These are phyloP conservation scores for Myiagra hebetior DNA, from an alignment of 2,113 vertebrate species.

Conservation along the genomic window DNA sequence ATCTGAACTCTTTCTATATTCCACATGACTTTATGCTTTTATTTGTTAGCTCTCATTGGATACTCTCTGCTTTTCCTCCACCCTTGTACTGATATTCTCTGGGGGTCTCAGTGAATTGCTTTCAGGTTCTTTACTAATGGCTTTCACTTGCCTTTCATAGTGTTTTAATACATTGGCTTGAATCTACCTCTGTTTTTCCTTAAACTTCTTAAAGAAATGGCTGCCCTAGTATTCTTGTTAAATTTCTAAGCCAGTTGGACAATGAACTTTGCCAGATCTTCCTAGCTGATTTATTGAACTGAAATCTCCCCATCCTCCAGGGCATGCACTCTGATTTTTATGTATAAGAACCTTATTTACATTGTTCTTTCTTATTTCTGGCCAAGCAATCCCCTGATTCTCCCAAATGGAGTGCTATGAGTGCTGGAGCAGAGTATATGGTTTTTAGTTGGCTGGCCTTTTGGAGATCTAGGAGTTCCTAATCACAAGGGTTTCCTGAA, in stretches of 20 bases:
- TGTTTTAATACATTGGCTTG: not conserved
- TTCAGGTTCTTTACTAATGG: constrained; percentile 24
- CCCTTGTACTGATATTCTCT: not conserved
- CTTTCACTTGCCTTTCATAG: constrained; percentile 4
- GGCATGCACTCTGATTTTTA: not conserved
- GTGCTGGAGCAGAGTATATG: not conserved
- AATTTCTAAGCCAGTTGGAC: constrained; percentile 37
- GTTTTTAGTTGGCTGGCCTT: constrained; percentile 35
- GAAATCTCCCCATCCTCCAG: constrained; percentile 9
- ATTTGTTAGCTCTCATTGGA: not conserved
- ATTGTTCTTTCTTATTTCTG: constrained; percentile 25
- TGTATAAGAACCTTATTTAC: constrained; percentile 32
- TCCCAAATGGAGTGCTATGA: constrained; percentile 26
- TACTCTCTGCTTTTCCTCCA: constrained; percentile 7
- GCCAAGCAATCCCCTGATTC: constrained; percentile 1
- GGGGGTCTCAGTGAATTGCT: not conserved
- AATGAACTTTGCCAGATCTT: constrained; percentile 40
- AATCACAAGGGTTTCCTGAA: constrained; percentile 40
- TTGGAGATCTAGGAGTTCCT: constrained; percentile 12
- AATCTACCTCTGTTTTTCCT: constrained; percentile 30
- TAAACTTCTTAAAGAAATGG: not conserved
- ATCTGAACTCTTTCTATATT: not conserved
- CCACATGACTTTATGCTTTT: not conserved
- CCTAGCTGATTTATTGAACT: constrained; percentile 44
- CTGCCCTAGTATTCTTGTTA: constrained; percentile 9